Evolutionary conservation across 2,113 vertebrate species (phyloP).

Genomic region (Ranitomeya variabilis): DNA sequence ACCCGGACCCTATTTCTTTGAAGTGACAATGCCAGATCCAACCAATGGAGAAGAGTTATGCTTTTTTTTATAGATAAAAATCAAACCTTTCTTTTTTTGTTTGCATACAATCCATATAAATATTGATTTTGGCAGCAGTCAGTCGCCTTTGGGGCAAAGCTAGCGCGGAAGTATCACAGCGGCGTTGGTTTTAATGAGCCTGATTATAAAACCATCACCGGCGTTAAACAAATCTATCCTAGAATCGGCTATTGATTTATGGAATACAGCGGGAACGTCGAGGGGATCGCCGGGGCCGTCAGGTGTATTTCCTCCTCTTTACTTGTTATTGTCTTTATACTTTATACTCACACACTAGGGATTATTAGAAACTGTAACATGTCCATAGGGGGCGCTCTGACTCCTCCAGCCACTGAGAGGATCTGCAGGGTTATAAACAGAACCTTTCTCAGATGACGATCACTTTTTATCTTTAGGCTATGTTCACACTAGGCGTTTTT

Average conservation of each 20-base stretch:
- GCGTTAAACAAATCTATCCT: neutral
- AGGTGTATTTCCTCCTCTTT: neutral
- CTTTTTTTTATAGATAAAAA: neutral
- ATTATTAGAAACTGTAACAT: too few relatives aligned
- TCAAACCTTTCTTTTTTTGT: neutral
- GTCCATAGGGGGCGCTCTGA: too few relatives aligned
- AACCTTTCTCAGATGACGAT: too few relatives aligned
- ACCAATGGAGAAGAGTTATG: neutral
- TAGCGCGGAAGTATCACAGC: neutral
- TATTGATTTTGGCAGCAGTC: slow-evolving; percentile 12
- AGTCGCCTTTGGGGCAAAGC: neutral
- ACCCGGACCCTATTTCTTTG: neutral
- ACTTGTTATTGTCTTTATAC: neutral
- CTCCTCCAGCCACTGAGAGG: too few relatives aligned
- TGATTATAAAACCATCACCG: neutral
- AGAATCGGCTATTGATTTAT: neutral
- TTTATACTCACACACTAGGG: too few relatives aligned
- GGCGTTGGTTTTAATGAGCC: neutral
- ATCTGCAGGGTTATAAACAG: too few relatives aligned
- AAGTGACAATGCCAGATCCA: neutral
- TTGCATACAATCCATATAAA: neutral
- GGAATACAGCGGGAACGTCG: neutral
- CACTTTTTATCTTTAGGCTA: too few relatives aligned
- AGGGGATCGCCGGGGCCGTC: too few relatives aligned
- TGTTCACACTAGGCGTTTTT: too few relatives aligned